phyloP scores from a whole-genome alignment of 2,797 vertebrate genomes.

The Acropternis orthonyx region DNA sequence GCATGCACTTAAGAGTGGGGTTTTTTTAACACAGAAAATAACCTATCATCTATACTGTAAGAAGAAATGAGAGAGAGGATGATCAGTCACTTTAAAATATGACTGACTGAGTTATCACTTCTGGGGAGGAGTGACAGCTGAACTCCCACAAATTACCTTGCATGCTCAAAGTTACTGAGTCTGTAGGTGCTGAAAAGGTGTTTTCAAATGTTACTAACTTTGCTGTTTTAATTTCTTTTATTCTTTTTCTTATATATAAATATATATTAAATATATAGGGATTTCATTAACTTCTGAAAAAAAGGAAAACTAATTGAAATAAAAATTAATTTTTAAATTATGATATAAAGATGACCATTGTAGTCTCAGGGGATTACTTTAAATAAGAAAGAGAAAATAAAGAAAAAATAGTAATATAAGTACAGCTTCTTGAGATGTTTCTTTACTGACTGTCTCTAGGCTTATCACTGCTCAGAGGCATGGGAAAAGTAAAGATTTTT shows the following conservation, averaged over 20 bases:
- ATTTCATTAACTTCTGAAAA: not conserved
- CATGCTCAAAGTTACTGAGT: not conserved
- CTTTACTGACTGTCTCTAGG: not conserved
- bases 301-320: not conserved
- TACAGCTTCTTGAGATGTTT: not conserved
- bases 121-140: not conserved
- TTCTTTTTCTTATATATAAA: not conserved
- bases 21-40: not conserved
- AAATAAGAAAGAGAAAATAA: not conserved
- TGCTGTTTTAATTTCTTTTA: not conserved
- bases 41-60: not conserved
- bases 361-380: not conserved
- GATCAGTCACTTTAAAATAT: not conserved
- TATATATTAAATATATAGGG: not conserved
- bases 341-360: not conserved
- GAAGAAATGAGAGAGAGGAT: not conserved
- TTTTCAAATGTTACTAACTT: not conserved
- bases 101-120: not conserved
- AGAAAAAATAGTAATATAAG: not conserved
- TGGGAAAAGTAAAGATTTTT: not conserved
- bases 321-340: not conserved
- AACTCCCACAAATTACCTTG: not conserved
- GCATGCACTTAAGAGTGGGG: fast-evolving
- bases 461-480: not conserved
- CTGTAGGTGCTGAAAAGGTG: not conserved